A percentile compares a stretch with the other conserved stretches of the same genome.
These are phyloP conservation scores for Dendrolimus houi DNA, from an alignment of 2,888 invertebrate genomes.

Conservation along the genomic window DNA sequence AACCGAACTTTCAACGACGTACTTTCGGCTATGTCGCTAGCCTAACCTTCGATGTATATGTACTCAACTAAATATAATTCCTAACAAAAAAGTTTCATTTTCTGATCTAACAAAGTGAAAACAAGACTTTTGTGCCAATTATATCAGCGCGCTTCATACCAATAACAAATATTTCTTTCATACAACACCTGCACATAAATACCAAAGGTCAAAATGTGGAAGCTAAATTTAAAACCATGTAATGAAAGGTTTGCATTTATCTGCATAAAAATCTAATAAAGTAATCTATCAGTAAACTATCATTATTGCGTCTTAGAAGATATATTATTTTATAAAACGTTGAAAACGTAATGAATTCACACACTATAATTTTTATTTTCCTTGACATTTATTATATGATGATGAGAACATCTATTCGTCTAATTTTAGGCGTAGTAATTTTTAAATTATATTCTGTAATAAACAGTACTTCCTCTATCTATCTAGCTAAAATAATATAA, in stretches of 20 bases:
- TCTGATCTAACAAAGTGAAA: too few species aligned
- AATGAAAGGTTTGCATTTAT: neutral
- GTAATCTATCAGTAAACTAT: neutral
- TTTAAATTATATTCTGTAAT: conserved; percentile 1
- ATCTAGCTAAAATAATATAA: too few species aligned
- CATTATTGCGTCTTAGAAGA: conserved; percentile 1
- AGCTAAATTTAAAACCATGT: neutral
- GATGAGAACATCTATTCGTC: conserved; percentile 7
- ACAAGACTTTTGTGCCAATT: too few species aligned
- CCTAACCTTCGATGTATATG: too few species aligned
- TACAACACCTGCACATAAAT: too few species aligned
- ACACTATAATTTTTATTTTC: conserved; percentile 17
- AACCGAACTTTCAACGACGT: too few species aligned
- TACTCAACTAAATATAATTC: too few species aligned
- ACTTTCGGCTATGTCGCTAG: too few species aligned
- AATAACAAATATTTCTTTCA: too few species aligned
- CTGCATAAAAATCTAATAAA: neutral
- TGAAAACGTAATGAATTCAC: conserved; percentile 3
- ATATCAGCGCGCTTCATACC: too few species aligned
- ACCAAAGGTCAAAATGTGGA: neutral
- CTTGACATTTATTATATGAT: conserved; percentile 39
- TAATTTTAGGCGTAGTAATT: conserved; percentile 4
- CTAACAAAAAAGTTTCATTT: too few species aligned
- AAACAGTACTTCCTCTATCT: too few species aligned
- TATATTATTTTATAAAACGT: conserved; percentile 7